These are phyloP conservation scores for Drosophila anceps DNA, from an alignment of 2,888 invertebrate genomes.

Conservation along the genomic window DNA sequence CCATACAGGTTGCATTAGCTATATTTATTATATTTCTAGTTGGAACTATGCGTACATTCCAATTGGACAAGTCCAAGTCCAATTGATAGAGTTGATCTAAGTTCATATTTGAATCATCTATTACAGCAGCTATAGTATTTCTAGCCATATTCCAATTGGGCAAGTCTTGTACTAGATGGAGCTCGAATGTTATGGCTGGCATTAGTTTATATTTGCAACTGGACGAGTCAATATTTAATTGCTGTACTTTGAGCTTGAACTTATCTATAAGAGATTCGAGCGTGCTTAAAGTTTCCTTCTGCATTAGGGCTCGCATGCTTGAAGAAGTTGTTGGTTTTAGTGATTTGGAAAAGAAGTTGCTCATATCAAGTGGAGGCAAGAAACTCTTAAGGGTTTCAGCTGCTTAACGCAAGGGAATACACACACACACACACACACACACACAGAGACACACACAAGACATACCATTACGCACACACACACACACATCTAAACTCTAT, in stretches of 20 bases:
- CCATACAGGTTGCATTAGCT: neutral
- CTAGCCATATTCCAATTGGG: too few species aligned
- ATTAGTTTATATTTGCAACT: neutral
- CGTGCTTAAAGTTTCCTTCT: neutral
- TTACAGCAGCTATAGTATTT: too few species aligned
- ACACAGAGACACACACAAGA: neutral
- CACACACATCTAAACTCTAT: constrained; percentile 45
- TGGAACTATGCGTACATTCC: neutral
- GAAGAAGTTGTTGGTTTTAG: constrained; percentile 15
- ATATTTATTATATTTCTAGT: neutral
- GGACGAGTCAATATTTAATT: neutral
- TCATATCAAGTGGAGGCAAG: constrained; percentile 34
- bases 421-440: constrained; percentile 9
- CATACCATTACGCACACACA: constrained; percentile 1
- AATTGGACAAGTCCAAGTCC: neutral
- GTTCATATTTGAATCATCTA: too few species aligned
- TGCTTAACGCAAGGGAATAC: constrained; percentile 23
- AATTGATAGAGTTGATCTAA: too few species aligned
- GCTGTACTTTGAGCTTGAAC: neutral
- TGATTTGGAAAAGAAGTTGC: constrained; percentile 60
- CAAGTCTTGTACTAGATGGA: too few species aligned
- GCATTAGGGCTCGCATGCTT: neutral
- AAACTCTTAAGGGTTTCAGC: constrained; percentile 36
- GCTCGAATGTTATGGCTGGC: too few species aligned
- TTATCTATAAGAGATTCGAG: neutral